phyloP scores from a whole-genome alignment of 2,797 vertebrate species.

The Trachurus trachurus region DNA sequence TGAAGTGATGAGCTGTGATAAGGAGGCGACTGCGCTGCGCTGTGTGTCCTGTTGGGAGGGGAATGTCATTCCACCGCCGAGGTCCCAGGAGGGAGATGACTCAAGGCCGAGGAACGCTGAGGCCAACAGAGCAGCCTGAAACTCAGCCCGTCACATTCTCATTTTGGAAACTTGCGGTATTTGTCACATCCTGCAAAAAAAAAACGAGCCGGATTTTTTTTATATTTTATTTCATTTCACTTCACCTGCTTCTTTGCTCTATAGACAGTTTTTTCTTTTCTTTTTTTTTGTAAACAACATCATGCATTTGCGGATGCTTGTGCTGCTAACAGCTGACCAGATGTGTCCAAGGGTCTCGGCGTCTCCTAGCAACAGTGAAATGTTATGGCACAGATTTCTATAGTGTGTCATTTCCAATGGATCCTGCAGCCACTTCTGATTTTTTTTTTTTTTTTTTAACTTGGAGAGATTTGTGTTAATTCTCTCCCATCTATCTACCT shows the following conservation, averaged over 20 bases:
- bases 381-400: conserved; percentile 23
- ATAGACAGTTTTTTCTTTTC: conserved; percentile 4
- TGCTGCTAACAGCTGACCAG: conserved; percentile 75
- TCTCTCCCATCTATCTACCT: not conserved
- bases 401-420: not conserved
- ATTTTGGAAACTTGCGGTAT: conserved; percentile 32
- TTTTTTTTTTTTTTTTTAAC: not conserved
- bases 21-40: conserved; percentile 45
- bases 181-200: conserved; percentile 27
- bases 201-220: not conserved
- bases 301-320: conserved; percentile 49
- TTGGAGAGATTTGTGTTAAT: not conserved
- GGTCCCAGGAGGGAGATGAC: conserved; percentile 66
- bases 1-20: conserved; percentile 66
- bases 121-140: conserved; percentile 32
- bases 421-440: no score
- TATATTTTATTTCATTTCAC: no score
- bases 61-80: conserved; percentile 62
- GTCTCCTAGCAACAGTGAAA: conserved; percentile 80
- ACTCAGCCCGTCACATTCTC: conserved; percentile 54
- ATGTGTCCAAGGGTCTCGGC: conserved; percentile 72
- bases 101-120: conserved; percentile 49
- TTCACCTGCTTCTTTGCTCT: not conserved
- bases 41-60: conserved; percentile 47
- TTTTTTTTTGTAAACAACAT: conserved; percentile 46